A percentile compares a stretch with the other conserved stretches of the same genome.
These are phyloP conservation scores for Rhynchophorus ferrugineus DNA, from an alignment of 1,140 invertebrate genomes.

Conservation along the genomic window DNA sequence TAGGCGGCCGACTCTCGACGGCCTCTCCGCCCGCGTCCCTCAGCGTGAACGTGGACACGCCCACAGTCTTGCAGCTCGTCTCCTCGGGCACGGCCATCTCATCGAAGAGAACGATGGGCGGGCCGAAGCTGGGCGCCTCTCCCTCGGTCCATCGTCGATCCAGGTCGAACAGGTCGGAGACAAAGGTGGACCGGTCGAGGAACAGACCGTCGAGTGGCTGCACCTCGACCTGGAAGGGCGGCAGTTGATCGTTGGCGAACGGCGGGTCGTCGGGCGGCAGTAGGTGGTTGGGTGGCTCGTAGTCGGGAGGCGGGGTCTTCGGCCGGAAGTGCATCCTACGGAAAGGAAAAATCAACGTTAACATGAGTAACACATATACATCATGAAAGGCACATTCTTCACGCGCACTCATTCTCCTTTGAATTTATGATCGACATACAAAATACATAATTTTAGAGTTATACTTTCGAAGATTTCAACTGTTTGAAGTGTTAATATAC, in stretches of 20 bases:
- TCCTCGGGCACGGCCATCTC: neutral
- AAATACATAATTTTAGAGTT: neutral
- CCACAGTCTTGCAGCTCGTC: slow-evolving; percentile 27
- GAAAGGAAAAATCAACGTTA: slow-evolving; percentile 13
- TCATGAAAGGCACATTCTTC: neutral
- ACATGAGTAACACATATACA: neutral
- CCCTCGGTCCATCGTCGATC: slow-evolving; percentile 35
- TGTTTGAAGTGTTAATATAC: too few species aligned
- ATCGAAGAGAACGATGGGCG: slow-evolving; percentile 1
- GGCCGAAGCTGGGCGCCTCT: slow-evolving; percentile 32
- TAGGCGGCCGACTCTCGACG: neutral
- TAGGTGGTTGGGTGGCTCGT: slow-evolving; percentile 31
- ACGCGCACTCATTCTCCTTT: too few species aligned
- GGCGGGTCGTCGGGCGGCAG: slow-evolving; percentile 31
- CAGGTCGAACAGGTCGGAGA: slow-evolving; percentile 43
- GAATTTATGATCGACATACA: too few species aligned
- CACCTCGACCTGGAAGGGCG: slow-evolving; percentile 51
- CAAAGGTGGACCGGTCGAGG: slow-evolving; percentile 41
- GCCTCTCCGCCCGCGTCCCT: slow-evolving; percentile 28
- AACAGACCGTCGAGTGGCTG: slow-evolving; percentile 34
- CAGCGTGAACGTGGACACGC: slow-evolving; percentile 37
- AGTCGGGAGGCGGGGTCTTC: slow-evolving; percentile 54
- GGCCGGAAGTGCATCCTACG: slow-evolving; percentile 71
- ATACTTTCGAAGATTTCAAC: too few species aligned
- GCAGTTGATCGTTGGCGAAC: slow-evolving; percentile 35